These are phyloP conservation scores for Drosophila merina DNA, from an alignment of 2,888 invertebrate species.

Conservation along the genomic window DNA sequence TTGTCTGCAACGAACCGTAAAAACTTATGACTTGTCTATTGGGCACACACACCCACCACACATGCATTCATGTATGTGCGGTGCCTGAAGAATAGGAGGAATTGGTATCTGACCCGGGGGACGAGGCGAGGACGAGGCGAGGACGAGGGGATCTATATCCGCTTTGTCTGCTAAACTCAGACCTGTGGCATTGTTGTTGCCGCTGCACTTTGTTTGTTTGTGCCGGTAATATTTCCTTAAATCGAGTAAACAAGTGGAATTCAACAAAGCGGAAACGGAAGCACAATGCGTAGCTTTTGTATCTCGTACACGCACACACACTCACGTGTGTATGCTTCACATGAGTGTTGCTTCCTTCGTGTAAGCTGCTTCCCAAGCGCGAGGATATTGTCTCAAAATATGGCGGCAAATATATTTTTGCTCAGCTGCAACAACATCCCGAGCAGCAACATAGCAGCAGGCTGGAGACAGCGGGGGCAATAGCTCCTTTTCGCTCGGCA, in stretches of 20 bases:
- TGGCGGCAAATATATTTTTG: constrained; percentile 77
- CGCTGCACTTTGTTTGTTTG: constrained; percentile 78
- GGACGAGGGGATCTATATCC: constrained; percentile 36
- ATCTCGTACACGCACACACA: constrained; percentile 32
- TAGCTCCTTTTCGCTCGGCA: constrained; percentile 7
- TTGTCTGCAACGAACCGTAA: constrained; percentile 74
- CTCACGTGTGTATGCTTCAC: constrained; percentile 13
- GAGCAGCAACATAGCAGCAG: not conserved
- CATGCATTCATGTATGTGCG: not conserved
- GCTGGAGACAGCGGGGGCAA: no score
- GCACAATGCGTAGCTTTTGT: constrained; percentile 75
- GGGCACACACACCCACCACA: constrained; percentile 29
- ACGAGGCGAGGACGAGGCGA: constrained; percentile 8
- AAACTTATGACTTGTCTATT: constrained; percentile 79
- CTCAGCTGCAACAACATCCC: constrained; percentile 59
- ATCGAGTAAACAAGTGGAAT: constrained; percentile 80
- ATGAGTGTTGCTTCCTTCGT: constrained; percentile 34
- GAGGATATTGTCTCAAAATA: constrained; percentile 78
- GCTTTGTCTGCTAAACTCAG: constrained; percentile 27
- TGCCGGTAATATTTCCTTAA: constrained; percentile 80
- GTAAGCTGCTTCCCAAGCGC: constrained; percentile 26
- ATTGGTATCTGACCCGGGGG: constrained; percentile 29
- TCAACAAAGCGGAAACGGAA: constrained; percentile 80
- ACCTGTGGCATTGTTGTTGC: constrained; percentile 37
- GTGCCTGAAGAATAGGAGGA: not conserved